Base-by-base conservation (phyloP, 2,888 invertebrate genomes). In the Scotopteryx bipunctaria region DNA sequence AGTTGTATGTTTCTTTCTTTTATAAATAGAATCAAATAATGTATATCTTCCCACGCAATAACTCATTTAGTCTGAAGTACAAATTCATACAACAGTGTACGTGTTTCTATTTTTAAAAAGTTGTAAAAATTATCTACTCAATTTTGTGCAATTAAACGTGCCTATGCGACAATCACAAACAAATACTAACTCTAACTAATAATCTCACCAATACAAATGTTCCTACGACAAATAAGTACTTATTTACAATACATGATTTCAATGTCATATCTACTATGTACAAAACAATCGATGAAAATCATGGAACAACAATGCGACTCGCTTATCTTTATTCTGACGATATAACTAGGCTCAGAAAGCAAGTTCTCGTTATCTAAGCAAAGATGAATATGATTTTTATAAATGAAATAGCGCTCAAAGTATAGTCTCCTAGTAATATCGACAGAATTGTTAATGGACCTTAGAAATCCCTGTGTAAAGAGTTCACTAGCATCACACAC, bases 71-170 rank as follows among this genome's bases (percentile, higher is more conserved):
- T 5, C 5, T 35, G 11, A 35, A 35, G 9, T 19, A 31, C 13
- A 27, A 25, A 14, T 2, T 37, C 13, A 14, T 9, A 37, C 3
- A 14, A 29, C 5, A 25, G 8, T 9, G 1, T 11, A 29, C n/a
- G 23, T 35, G 13, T 25, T 23, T 25, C 23, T 43, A 14, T 23
- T 21, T n/a, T 43, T 2, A 5, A 49, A 31, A 42, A 43, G 5
- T 50, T 37, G 9, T 13, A 37, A n/a, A n/a, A n/a, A n/a, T n/a
- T 40, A 29, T 5, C 29, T 29, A 55, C 40, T 43, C 52, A 45
- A 35, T 36, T 55, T 59, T 55, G 57, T 57, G 57, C 57, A 47
- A 16, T 41, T 49, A 52, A 48, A 49, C 37, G 50, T 61, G 49
- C 48, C 38, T 37, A 45, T 32, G 44, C 56, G 25, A 32, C 36